Percentiles rank a stretch among this genome's conserved stretches.
These are phyloP conservation scores for Rhombomys opimus DNA, from an alignment of 2,113 vertebrate species.

Conservation along the genomic window DNA sequence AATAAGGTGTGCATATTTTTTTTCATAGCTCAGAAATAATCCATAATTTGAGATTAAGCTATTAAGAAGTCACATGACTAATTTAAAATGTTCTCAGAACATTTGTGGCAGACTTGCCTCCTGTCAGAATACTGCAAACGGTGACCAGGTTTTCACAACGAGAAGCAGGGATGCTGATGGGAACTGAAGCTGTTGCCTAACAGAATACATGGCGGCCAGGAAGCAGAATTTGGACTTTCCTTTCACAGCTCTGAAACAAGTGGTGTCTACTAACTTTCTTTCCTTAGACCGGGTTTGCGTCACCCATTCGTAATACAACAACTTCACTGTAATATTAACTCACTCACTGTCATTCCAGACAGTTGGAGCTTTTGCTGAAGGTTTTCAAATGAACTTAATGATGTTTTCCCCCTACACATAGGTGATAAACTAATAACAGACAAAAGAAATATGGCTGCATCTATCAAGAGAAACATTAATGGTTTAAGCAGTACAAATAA, in stretches of 20 bases:
- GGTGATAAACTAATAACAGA: slow-evolving; percentile 59
- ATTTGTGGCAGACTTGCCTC: not conserved
- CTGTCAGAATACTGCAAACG: not conserved
- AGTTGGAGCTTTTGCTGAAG: slow-evolving; percentile 11
- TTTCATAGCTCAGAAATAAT: slow-evolving; percentile 34
- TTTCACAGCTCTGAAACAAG: not conserved
- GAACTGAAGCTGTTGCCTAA: not conserved
- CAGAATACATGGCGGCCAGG: not conserved
- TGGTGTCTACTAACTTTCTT: not conserved
- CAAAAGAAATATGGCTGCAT: slow-evolving; percentile 38
- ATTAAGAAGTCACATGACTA: not conserved
- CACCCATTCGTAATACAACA: not conserved
- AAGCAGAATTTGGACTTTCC: not conserved
- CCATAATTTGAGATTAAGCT: slow-evolving; percentile 9
- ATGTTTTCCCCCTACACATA: slow-evolving; percentile 44
- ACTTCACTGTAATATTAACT: slow-evolving; percentile 34
- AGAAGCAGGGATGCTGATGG: not conserved
- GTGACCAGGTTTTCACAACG: not conserved
- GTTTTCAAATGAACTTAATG: slow-evolving; percentile 36
- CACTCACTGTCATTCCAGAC: not conserved
- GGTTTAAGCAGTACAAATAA: not conserved
- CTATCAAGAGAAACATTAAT: slow-evolving; percentile 51
- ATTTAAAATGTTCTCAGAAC: not conserved
- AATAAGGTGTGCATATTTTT: not conserved
- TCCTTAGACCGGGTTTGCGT: not conserved